These are phyloP conservation scores for Buteo buteo DNA, from an alignment of 2,113 vertebrate genomes.

Conservation along the genomic window DNA sequence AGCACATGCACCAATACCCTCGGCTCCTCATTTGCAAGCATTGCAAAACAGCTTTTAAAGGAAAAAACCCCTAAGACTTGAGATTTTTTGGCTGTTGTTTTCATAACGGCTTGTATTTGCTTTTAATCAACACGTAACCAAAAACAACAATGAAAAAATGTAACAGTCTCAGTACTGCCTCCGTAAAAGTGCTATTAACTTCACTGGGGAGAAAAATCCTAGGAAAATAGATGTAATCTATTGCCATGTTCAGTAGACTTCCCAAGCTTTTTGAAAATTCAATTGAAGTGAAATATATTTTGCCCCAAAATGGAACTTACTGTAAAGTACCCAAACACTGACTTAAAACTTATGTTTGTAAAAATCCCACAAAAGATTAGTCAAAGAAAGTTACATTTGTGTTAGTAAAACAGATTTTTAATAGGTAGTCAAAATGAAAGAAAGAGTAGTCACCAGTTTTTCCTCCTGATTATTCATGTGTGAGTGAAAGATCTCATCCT, in stretches of 20 bases:
- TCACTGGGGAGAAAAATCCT: not conserved
- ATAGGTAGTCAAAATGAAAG: not conserved
- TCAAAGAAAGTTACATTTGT: not conserved
- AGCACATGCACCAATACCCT: not conserved
- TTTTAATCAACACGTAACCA: not conserved
- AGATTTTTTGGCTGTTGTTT: not conserved
- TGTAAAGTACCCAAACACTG: not conserved
- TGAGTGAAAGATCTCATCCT: not conserved
- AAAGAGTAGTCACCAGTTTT: not conserved
- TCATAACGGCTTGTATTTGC: not conserved
- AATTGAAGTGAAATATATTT: not conserved
- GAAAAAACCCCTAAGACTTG: not conserved
- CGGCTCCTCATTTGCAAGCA: rapidly evolving
- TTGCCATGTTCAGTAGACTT: not conserved
- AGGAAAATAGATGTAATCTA: not conserved
- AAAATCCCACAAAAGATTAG: not conserved
- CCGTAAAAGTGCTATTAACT: not conserved
- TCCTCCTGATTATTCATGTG: not conserved
- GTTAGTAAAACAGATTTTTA: not conserved
- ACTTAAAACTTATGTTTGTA: not conserved
- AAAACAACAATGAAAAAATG: not conserved
- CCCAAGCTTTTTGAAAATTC: not conserved
- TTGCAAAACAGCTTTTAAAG: not conserved
- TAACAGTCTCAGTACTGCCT: not conserved
- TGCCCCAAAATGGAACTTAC: not conserved